Percentiles rank a stretch among this genome's conserved stretches.
phyloP scores from a whole-genome alignment of 2,113 vertebrate genomes.

The Ibidorhyncha struthersii region DNA sequence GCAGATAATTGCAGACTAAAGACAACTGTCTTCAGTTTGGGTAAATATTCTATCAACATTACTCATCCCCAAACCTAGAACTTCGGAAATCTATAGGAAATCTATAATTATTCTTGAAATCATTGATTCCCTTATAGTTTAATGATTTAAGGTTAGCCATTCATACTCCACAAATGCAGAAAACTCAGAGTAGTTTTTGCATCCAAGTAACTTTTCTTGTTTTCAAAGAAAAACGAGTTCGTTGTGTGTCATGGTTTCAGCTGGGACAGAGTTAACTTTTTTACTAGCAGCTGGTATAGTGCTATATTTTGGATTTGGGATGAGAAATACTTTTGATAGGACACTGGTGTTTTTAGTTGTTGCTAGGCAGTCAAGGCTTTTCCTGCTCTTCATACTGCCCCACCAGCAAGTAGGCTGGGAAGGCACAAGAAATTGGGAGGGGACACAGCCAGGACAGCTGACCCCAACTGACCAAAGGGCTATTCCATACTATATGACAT shows the following conservation, averaged over 20 bases:
- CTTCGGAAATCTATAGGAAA: neutral
- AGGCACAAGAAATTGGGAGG: no score
- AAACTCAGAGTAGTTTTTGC: neutral
- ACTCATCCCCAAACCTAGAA: neutral
- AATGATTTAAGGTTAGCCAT: neutral
- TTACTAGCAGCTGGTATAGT: no score
- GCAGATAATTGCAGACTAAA: neutral
- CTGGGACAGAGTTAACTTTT: neutral
- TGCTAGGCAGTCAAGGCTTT: no score
- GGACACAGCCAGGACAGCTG: no score
- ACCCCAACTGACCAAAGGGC: no score
- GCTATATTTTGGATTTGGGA: no score
- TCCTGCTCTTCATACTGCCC: no score
- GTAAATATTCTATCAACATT: neutral
- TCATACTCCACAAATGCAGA: neutral
- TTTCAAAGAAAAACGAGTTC: neutral
- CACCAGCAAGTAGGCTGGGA: no score
- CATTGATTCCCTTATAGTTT: neutral
- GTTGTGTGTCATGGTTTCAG: no score
- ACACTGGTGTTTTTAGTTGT: no score
- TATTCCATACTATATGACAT: no score
- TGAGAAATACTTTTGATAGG: no score
- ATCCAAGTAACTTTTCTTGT: neutral
- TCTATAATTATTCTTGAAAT: neutral
- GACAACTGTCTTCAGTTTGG: neutral